Evolutionary conservation across 1,140 invertebrate genomes (phyloP), one percentile per base, ranked within the genome.

Genomic region (Conopomorpha cramerella): DNA sequence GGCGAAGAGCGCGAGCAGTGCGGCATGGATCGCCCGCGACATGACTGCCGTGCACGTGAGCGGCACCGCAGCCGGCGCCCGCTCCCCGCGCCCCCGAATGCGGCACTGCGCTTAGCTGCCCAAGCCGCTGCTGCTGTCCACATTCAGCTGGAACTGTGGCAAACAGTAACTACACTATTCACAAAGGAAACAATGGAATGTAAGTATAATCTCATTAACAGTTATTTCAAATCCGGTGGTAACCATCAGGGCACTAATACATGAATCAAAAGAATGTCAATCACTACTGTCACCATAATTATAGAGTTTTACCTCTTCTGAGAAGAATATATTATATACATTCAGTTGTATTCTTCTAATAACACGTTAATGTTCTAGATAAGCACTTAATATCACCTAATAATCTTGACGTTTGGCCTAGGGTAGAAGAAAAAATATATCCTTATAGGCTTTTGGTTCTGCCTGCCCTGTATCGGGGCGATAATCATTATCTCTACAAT

Each of bases 11-110:
- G 51, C 41, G 17, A 64, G 43, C 15, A 47, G 43, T 34, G 46
- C 43, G 31, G 43, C 45, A 27, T 39, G 31, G 17, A 27, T 18
- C 38, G 45, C 45, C 34, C 61, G 53, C 25, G 47, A 19, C 64
- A 68, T 67, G 52, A 51, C 52, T 61, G 51, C 43, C 43, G 36
- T 39, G 43, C 45, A 33, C 38, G 39, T 19, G 37, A 48, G 50
- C 53, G 50, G 50, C 54, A 55, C 43, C 46, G 35, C 40, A 43
- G 44, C 45, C 49, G 38, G 34, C 26, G 27, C 39, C 11, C 30
- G 16, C 46, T 38, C 57, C 62, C 56, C 62, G 52, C 58, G 50
- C 51, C 64, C 62, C 64, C 55, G 47, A 73, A 52, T 73, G 68
- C 68, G 68, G 68, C 64, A 73, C 44, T 66, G 62, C 65, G 60